Conservation (phyloP, 2,888 invertebrate species). For the Drosophila parthenogenetica region DNA sequence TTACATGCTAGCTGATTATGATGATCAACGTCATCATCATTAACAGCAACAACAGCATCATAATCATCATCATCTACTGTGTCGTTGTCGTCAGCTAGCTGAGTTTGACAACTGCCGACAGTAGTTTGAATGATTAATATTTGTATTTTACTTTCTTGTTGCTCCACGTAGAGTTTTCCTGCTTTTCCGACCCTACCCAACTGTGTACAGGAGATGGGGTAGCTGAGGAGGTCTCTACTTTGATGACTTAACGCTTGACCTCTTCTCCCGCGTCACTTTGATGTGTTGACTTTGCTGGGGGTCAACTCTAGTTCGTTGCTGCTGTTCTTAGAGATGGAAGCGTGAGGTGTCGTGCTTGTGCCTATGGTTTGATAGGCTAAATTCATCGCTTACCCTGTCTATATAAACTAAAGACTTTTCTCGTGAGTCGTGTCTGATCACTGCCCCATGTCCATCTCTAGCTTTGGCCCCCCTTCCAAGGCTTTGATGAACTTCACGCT, state of each 20-base stretch:
- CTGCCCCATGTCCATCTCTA: too few species aligned
- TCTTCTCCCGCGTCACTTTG: conserved; percentile 69
- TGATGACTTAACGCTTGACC: conserved; percentile 79
- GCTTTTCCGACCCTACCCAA: conserved; percentile 12
- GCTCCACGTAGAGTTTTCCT: conserved; percentile 29
- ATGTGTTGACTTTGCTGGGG: conserved; percentile 71
- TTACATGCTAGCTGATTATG: conserved; percentile 37
- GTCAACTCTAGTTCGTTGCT: conserved; percentile 51
- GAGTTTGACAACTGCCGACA: conserved; percentile 43
- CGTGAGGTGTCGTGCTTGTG: too few species aligned
- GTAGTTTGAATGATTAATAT: conserved; percentile 60
- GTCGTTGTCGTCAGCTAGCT: conserved; percentile 17
- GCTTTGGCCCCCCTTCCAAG: conserved; percentile 38
- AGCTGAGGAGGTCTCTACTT: conserved; percentile 13
- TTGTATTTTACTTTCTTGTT: conserved; percentile 60
- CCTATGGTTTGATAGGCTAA: too few species aligned
- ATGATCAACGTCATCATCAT: conserved; percentile 11
- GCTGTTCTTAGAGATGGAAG: neutral
- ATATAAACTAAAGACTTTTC: too few species aligned
- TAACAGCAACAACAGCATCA: neutral
- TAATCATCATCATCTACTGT: conserved; percentile 2
- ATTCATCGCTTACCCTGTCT: too few species aligned
- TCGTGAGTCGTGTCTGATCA: too few species aligned
- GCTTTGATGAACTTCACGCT: conserved; percentile 77
- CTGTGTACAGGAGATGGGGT: neutral